Evolutionary conservation across 2,113 vertebrate genomes (phyloP).

Genomic region (Callospermophilus lateralis): DNA sequence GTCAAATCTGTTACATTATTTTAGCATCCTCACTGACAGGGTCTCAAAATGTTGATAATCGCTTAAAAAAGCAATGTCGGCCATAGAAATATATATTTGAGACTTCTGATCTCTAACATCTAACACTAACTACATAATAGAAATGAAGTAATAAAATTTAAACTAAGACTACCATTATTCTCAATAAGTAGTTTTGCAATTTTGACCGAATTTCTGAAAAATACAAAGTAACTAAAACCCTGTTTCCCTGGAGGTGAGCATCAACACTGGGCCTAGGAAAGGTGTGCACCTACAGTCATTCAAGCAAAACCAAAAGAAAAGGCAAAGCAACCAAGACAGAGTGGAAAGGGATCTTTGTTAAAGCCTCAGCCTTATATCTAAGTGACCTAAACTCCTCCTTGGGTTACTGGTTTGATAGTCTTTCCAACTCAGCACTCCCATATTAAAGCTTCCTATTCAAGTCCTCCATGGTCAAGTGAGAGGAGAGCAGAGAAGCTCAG

Average conservation of each 20-base stretch:
- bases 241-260: not conserved
- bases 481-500: accelerated
- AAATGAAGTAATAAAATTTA: not conserved
- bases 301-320: not conserved
- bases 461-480: accelerated
- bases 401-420: not conserved
- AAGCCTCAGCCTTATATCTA: not conserved
- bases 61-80: not conserved
- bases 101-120: not conserved
- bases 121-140: not conserved
- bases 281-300: accelerated
- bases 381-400: not conserved
- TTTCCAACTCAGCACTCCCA: not conserved
- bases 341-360: not conserved
- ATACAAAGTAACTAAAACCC: not conserved
- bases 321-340: accelerated
- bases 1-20: too few species aligned
- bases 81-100: not conserved
- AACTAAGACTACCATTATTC: not conserved
- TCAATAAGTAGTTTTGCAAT: not conserved
- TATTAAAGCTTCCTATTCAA: not conserved
- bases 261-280: accelerated
- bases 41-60: not conserved
- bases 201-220: not conserved
- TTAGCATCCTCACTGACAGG: not conserved